phyloP scores from a whole-genome alignment of 2,888 invertebrate genomes.

The Hipparchia semele region DNA sequence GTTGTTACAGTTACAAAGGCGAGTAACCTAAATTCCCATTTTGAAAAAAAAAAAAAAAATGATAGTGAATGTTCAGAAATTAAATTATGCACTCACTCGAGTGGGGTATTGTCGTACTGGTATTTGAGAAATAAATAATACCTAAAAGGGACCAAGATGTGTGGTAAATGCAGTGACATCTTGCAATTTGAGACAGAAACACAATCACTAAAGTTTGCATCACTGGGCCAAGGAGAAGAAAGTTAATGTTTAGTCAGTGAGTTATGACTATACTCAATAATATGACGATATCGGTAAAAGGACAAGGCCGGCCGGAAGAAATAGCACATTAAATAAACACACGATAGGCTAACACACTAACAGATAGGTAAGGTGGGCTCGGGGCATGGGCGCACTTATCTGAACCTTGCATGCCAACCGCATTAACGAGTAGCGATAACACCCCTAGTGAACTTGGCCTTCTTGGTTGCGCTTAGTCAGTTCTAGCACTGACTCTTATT shows the following conservation, averaged over 20 bases:
- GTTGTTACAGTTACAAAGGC: too few species aligned
- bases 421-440: slow-evolving; percentile 40
- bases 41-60: too few species aligned
- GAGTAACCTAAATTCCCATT: too few species aligned
- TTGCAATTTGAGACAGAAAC: too few species aligned
- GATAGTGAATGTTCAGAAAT: too few species aligned
- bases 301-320: slow-evolving; percentile 75
- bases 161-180: too few species aligned
- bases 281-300: slow-evolving; percentile 19
- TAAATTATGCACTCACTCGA: too few species aligned
- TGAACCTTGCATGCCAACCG: slow-evolving; percentile 27
- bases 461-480: slow-evolving; percentile 8
- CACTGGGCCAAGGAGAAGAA: not conserved
- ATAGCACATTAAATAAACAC: slow-evolving; percentile 64
- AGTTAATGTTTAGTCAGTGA: not conserved
- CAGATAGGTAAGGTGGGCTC: slow-evolving; percentile 58
- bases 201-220: too few species aligned
- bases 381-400: slow-evolving; percentile 22
- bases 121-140: too few species aligned
- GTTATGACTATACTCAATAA: not conserved
- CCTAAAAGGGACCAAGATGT: too few species aligned
- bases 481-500: slow-evolving; percentile 10
- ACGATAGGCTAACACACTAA: slow-evolving; percentile 7
- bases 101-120: too few species aligned
- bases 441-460: slow-evolving; percentile 41